phyloP scores from a whole-genome alignment of 2,113 vertebrate genomes.

The Xiphophorus maculatus region DNA sequence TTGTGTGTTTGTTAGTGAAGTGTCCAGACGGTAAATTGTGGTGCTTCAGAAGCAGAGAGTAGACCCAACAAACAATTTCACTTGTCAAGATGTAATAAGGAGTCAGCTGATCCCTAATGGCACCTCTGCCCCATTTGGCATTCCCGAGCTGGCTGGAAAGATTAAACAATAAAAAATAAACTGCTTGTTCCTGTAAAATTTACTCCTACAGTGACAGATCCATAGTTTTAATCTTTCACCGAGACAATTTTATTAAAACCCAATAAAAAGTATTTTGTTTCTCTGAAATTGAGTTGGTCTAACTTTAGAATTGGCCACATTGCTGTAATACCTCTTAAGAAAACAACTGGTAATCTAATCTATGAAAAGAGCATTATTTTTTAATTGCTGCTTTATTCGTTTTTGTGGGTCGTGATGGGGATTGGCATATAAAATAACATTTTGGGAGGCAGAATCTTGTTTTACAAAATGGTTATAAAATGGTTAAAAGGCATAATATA shows the following conservation, averaged over 20 bases:
- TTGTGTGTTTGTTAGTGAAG: slow-evolving; percentile 43
- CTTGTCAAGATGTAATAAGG: slow-evolving; percentile 44
- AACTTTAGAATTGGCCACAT: not conserved
- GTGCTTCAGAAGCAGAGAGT: slow-evolving; percentile 44
- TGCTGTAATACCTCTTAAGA: too few relatives aligned
- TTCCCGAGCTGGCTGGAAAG: slow-evolving; percentile 5
- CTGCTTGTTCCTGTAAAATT: not conserved
- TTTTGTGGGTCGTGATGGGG: not conserved
- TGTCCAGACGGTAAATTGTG: slow-evolving; percentile 56
- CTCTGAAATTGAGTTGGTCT: not conserved
- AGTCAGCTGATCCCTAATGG: slow-evolving; percentile 48
- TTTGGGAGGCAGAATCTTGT: not conserved
- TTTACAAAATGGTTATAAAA: not conserved
- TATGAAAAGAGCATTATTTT: not conserved
- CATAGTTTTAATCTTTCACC: not conserved
- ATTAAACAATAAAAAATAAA: slow-evolving; percentile 21
- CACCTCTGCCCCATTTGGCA: not conserved
- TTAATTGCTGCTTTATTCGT: not conserved
- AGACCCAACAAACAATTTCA: slow-evolving; percentile 40
- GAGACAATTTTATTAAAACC: not conserved
- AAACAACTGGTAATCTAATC: too few relatives aligned
- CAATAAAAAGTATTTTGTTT: not conserved
- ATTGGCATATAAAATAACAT: not conserved
- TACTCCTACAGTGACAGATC: not conserved
- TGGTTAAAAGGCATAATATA: too few relatives aligned